phyloP scores from a whole-genome alignment of 2,888 invertebrate species.

The Parnassius smintheus region DNA sequence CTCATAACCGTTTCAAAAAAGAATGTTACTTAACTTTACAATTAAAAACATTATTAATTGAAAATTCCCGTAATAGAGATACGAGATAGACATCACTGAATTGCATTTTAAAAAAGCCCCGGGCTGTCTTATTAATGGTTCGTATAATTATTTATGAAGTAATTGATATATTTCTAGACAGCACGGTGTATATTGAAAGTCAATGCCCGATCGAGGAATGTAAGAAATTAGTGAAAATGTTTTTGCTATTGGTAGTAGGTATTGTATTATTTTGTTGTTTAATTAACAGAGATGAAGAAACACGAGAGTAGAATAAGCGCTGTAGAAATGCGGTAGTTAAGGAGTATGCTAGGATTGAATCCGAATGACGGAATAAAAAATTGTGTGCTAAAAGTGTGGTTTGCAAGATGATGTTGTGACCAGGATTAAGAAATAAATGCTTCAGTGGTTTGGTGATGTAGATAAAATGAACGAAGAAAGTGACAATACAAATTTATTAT shows the following conservation, averaged over 20 bases:
- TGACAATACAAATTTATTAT: no score
- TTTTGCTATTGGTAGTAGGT: slow-evolving; percentile 27
- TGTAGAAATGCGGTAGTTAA: no score
- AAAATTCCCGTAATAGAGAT: neutral
- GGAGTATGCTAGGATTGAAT: no score
- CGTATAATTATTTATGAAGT: slow-evolving; percentile 35
- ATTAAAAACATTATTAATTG: neutral
- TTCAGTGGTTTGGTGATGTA: no score
- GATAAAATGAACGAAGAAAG: no score
- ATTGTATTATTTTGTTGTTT: neutral
- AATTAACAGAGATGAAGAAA: neutral
- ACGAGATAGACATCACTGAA: slow-evolving; percentile 1
- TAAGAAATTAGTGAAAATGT: slow-evolving; percentile 39
- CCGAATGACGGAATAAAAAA: no score
- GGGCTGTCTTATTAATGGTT: slow-evolving; percentile 33
- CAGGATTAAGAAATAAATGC: no score
- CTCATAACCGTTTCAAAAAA: no score
- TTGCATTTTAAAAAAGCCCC: slow-evolving; percentile 31
- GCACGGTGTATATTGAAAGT: slow-evolving; percentile 34
- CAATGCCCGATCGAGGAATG: slow-evolving; percentile 27
- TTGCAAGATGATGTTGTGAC: no score
- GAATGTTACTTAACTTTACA: no score
- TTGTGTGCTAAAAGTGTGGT: no score
- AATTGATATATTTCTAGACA: slow-evolving; percentile 4
- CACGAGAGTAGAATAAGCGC: no score